Evolutionary conservation across 2,113 vertebrate genomes (phyloP).

Genomic region (Phoxinus phoxinus): DNA sequence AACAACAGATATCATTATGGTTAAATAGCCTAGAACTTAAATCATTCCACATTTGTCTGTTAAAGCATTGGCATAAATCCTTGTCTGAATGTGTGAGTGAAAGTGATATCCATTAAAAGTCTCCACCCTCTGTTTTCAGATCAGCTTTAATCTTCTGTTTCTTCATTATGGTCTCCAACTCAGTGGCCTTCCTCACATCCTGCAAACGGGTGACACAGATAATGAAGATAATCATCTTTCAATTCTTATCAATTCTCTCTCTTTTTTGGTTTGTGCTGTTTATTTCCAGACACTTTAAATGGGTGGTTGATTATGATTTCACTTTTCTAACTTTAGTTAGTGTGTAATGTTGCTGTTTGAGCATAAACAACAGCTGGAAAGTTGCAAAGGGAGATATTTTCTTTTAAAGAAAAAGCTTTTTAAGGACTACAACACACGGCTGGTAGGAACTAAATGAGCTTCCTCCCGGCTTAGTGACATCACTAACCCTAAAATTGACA

Average conservation of each 20-base stretch:
- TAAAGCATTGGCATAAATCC: neutral
- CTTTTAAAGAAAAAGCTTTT: too few relatives aligned
- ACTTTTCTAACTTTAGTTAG: too few relatives aligned
- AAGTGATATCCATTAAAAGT: slow-evolving; percentile 38
- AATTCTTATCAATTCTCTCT: neutral
- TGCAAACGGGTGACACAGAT: slow-evolving; percentile 38
- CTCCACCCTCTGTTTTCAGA: slow-evolving; percentile 35
- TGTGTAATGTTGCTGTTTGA: too few relatives aligned
- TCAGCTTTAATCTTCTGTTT: slow-evolving; percentile 83
- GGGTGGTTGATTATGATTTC: too few relatives aligned
- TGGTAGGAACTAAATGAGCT: too few relatives aligned
- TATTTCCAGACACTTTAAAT: neutral
- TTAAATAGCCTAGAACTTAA: neutral
- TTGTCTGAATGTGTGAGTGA: slow-evolving; percentile 19
- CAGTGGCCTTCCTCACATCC: slow-evolving; percentile 70
- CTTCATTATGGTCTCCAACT: slow-evolving; percentile 80
- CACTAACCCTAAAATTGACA: too few relatives aligned
- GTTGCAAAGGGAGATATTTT: too few relatives aligned
- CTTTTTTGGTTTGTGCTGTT: neutral
- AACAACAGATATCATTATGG: slow-evolving; percentile 5
- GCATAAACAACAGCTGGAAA: too few relatives aligned
- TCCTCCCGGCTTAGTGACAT: too few relatives aligned
- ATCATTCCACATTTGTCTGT: neutral
- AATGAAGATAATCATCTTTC: neutral
- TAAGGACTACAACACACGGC: too few relatives aligned